Evolutionary conservation across 1,140 invertebrate genomes (phyloP).

Genomic region (Rhagoletis pomonella): DNA sequence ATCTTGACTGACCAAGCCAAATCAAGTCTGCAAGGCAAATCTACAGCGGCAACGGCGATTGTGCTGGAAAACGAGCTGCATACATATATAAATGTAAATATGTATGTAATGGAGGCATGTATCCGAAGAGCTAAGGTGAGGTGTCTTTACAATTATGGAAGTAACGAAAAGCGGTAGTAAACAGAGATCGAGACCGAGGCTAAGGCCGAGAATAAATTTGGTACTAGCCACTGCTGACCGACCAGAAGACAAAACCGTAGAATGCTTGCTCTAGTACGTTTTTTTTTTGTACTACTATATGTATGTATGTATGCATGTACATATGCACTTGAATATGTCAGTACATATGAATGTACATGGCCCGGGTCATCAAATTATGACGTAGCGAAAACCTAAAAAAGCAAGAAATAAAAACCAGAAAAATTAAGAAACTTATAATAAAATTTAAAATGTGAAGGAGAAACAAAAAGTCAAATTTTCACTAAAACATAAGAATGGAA

Average conservation of each 20-base stretch:
- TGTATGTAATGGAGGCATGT: neutral
- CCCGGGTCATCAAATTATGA: constrained; percentile 52
- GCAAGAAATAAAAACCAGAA: neutral
- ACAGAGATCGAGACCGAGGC: neutral
- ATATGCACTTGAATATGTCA: neutral
- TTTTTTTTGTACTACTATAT: too few relatives aligned
- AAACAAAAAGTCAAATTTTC: neutral
- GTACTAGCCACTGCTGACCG: constrained; percentile 9
- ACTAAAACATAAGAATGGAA: neutral
- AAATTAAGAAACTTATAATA: neutral
- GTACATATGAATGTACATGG: neutral
- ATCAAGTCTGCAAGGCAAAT: constrained; percentile 33
- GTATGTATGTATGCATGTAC: neutral
- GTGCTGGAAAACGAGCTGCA: neutral
- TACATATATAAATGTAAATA: neutral
- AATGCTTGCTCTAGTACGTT: neutral
- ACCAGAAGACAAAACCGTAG: neutral
- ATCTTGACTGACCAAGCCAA: neutral
- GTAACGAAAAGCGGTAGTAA: constrained; percentile 24
- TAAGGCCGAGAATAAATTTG: neutral
- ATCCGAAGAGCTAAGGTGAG: neutral
- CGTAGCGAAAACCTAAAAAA: constrained; percentile 17
- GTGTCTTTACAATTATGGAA: neutral
- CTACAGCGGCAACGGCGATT: neutral
- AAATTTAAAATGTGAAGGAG: neutral